A percentile compares a stretch with the other conserved stretches of the same genome.
Evolutionary conservation across 2,797 vertebrate genomes (phyloP).

Genomic region (Rhinella marina): DNA sequence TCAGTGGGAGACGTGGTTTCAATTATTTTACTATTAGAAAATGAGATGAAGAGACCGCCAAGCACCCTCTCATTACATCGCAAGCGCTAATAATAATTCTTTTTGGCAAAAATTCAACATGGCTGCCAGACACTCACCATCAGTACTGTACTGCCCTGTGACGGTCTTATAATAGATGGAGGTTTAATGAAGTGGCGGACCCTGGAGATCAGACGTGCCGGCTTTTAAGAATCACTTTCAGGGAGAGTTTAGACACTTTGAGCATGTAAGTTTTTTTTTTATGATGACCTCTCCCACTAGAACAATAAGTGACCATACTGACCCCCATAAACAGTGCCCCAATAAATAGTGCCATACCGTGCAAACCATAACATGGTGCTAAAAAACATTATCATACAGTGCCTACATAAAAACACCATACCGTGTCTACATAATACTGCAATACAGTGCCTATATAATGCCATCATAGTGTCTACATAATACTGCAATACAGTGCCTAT

Average conservation of each 20-base stretch:
- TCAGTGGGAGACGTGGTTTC: not conserved
- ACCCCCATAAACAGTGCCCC: too few relatives aligned
- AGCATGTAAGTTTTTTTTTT: not conserved
- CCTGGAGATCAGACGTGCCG: not conserved
- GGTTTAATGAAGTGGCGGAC: constrained; percentile 26
- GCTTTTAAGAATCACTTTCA: not conserved
- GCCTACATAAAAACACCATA: too few relatives aligned
- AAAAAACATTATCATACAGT: too few relatives aligned
- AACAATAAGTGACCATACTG: too few relatives aligned
- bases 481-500: too few relatives aligned
- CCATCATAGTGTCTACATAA: too few relatives aligned
- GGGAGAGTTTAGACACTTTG: not conserved
- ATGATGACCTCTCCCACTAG: not conserved
- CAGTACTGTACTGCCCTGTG: not conserved
- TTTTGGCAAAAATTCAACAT: constrained; percentile 9
- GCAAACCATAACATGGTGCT: too few relatives aligned
- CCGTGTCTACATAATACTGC: too few relatives aligned
- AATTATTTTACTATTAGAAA: not conserved
- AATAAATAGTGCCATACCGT: too few relatives aligned
- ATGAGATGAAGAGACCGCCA: not conserved
- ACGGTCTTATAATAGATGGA: not conserved
- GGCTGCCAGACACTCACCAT: constrained; percentile 9
- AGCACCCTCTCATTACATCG: not conserved
- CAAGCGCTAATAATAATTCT: not conserved
- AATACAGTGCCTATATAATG: too few relatives aligned